A percentile compares a stretch with the other conserved stretches of the same genome.
Conservation (phyloP, 2,888 invertebrate species). For the Scaeva pyrastri region DNA sequence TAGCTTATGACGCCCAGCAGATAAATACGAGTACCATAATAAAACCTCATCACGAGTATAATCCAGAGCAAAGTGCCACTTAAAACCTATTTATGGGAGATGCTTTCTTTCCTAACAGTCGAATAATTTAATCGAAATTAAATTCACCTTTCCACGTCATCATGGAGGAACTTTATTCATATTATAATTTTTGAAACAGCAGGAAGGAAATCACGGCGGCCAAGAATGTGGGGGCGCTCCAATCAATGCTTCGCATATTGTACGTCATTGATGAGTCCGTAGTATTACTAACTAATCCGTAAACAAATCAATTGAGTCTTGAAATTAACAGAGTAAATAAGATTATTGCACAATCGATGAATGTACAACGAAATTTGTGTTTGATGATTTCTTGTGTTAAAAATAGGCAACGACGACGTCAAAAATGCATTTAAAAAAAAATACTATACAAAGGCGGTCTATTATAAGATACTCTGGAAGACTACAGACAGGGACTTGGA, state of each 20-base stretch:
- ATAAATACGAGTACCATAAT: not conserved
- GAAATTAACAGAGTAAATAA: slow-evolving; percentile 10
- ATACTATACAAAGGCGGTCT: no score
- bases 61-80: slow-evolving; percentile 9
- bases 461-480: no score
- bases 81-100: slow-evolving; percentile 1
- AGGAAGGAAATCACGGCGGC: slow-evolving; percentile 2
- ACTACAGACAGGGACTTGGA: no score
- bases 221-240: slow-evolving; percentile 20
- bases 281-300: not conserved
- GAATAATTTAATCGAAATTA: slow-evolving; percentile 29
- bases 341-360: slow-evolving; percentile 8
- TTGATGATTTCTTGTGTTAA: slow-evolving; percentile 27
- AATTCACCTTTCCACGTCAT: slow-evolving; percentile 53
- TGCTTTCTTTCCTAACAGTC: slow-evolving; percentile 35
- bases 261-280: slow-evolving; percentile 62
- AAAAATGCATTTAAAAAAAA: slow-evolving; percentile 10
- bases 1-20: not conserved
- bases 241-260: not conserved
- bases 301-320: slow-evolving; percentile 22
- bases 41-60: not conserved
- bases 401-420: slow-evolving; percentile 3
- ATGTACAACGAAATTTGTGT: not conserved
- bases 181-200: slow-evolving; percentile 42
- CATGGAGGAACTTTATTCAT: slow-evolving; percentile 19